Evolutionary conservation across 2,888 invertebrate genomes (phyloP), one percentile per base, ranked within the genome.

Genomic region (Galeopsomyia nigrocyanea): DNA sequence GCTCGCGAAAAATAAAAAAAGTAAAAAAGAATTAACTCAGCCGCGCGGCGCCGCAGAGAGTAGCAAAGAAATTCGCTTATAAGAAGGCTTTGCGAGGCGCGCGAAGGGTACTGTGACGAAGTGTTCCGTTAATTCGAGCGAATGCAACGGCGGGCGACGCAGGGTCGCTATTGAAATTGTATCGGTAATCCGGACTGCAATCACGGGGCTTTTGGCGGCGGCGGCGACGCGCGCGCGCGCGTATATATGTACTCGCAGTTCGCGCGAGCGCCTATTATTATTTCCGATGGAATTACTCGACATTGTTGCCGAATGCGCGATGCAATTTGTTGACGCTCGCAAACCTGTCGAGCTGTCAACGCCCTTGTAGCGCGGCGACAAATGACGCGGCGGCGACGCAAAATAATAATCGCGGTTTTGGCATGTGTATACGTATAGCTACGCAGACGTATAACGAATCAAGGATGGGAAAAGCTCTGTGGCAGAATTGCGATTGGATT

Each of bases 231-330:
- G 50, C 22, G 9, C 31, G 5, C n/a, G 39, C 26, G 57, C 17
- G 21, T 63, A 70, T n/a, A n/a, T n/a, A n/a, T n/a, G n/a, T n/a
- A n/a, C 64, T 71, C 68, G 68, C 73, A 39, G 17, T 39, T 39
- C 50, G 46, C 64, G 22, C 13, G 21, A 2, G 13, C 56, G 26
- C 5, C 39, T 14, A 26, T 57, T 14, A 26, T 22, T n/a, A 17
- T 58, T 47, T 39, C 39, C 39, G 39, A 39, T 39, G 39, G 39
- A 39, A 39, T 39, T 39, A 39, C 49, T 9, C 61, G 14, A 21
- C 61, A 39, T 39, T 21, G 65, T 39, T 0, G 56, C 49, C 68
- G 69, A 69, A 69, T 73, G 66, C 46, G 14, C 46, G 14, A 65
- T 56, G 56, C 22, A 64, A 70, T 70, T 70, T 70, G 47, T 55